These are phyloP conservation scores for Fopius arisanus DNA, from an alignment of 1,140 invertebrate species.

Conservation along the genomic window DNA sequence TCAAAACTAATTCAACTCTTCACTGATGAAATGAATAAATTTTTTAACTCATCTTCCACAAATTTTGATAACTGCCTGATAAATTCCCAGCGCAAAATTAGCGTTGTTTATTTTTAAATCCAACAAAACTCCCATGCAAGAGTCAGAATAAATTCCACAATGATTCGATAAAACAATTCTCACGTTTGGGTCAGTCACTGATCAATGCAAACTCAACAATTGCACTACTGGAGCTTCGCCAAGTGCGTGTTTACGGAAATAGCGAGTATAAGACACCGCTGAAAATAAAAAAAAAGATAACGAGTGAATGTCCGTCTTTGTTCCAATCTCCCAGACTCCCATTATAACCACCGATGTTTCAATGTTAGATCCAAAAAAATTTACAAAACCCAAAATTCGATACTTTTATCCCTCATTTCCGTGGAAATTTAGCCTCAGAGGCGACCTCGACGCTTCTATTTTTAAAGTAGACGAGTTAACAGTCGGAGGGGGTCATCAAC, in stretches of 20 bases:
- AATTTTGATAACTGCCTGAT: too few species aligned
- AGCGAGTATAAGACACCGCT: not conserved
- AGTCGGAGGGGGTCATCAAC: conserved; percentile 3
- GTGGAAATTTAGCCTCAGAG: not conserved
- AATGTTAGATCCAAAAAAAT: not conserved
- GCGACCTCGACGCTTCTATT: conserved; percentile 8
- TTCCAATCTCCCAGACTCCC: not conserved
- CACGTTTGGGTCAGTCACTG: not conserved
- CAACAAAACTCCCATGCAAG: too few species aligned
- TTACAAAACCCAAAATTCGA: not conserved
- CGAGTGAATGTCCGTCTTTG: not conserved
- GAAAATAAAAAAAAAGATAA: not conserved
- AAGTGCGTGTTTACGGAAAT: conserved; percentile 49
- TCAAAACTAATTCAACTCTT: too few species aligned
- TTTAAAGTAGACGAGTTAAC: conserved; percentile 2
- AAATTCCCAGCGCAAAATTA: too few species aligned
- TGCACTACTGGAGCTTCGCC: conserved; percentile 33
- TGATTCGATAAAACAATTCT: not conserved
- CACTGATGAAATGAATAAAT: too few species aligned
- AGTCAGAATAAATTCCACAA: too few species aligned
- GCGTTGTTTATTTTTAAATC: too few species aligned
- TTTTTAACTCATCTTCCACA: too few species aligned
- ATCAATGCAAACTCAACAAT: not conserved
- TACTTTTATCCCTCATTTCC: not conserved
- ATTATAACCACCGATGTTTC: not conserved